These are phyloP conservation scores for Leiothrix lutea DNA, from an alignment of 2,113 vertebrate species.

Conservation along the genomic window DNA sequence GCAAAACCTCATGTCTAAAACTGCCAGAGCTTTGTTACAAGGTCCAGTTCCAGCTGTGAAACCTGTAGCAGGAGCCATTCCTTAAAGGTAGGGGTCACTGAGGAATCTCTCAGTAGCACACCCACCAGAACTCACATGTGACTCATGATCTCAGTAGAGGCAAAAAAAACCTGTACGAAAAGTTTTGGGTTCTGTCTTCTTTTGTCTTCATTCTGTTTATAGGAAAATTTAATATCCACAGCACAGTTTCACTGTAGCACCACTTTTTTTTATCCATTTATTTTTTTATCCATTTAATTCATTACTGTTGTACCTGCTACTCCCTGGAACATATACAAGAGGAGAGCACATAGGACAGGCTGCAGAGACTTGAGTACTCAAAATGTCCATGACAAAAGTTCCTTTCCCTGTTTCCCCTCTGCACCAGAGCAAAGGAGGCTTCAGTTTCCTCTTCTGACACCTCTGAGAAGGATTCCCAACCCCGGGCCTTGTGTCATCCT, in stretches of 20 bases:
- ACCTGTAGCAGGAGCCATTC: not conserved
- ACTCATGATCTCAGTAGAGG: not conserved
- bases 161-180: rapidly evolving
- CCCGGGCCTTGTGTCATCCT: not conserved
- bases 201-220: not conserved
- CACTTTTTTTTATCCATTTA: no score
- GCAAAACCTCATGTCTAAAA: not conserved
- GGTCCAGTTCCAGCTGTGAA: not conserved
- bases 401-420: not conserved
- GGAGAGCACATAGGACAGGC: not conserved
- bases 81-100: not conserved
- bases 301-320: not conserved
- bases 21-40: not conserved
- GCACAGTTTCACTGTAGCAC: not conserved
- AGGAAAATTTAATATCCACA: not conserved
- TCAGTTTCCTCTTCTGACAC: not conserved
- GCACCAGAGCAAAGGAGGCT: not conserved
- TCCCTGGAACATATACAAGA: not conserved
- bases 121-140: not conserved
- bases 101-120: not conserved
- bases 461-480: not conserved
- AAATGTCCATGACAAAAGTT: not conserved
- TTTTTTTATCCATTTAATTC: not conserved
- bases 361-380: not conserved
- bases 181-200: not conserved